Conservation (phyloP, 2,113 vertebrate genomes). For the Cricetomys ansorgei region DNA sequence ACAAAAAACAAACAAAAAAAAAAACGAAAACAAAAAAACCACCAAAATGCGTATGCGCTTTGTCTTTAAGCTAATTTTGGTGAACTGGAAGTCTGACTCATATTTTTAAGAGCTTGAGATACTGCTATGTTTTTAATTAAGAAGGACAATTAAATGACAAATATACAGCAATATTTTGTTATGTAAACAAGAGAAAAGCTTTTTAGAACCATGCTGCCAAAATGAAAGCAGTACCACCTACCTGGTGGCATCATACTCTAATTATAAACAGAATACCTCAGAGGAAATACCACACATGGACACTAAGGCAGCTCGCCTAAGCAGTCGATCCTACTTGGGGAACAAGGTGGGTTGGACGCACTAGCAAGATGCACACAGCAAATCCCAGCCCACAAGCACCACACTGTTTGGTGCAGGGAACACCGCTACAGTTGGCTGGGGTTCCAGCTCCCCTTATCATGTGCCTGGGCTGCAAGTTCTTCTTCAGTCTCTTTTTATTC, state of each 20-base stretch:
- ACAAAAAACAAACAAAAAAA: no score
- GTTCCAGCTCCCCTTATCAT: background rate
- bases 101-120: background rate
- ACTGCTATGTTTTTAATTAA: background rate
- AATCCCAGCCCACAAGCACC: background rate
- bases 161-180: background rate
- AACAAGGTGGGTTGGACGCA: background rate
- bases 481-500: background rate
- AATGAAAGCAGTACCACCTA: conserved; percentile 21
- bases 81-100: background rate
- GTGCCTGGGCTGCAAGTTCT: background rate
- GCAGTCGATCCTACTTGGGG: background rate
- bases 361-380: background rate
- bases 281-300: background rate
- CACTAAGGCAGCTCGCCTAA: background rate
- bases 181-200: conserved; percentile 25
- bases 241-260: background rate
- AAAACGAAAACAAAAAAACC: no score
- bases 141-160: background rate
- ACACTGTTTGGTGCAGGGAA: background rate
- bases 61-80: conserved; percentile 12
- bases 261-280: background rate
- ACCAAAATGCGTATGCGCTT: background rate
- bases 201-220: conserved; percentile 21
- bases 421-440: background rate